Conservation (phyloP, 2,797 vertebrate species). For the Squalus acanthias region DNA sequence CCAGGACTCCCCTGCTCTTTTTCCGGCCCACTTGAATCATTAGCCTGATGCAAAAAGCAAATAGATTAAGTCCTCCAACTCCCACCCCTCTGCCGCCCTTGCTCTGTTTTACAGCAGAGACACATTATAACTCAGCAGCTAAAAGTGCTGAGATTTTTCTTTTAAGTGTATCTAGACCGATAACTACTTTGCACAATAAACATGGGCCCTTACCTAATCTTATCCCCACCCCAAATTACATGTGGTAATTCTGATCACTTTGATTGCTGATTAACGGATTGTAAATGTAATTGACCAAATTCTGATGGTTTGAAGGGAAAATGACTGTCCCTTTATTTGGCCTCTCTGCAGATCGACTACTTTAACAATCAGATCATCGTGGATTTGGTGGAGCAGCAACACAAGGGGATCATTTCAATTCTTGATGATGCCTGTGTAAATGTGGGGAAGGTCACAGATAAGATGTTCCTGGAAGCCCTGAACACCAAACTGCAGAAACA, state of each 20-base stretch:
- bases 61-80: neutral
- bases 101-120: neutral
- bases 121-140: neutral
- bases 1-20: neutral
- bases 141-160: neutral
- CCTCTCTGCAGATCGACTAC: slow-evolving; percentile 78
- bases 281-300: neutral
- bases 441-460: slow-evolving; percentile 91
- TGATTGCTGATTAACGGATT: neutral
- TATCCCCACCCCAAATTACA: neutral
- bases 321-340: neutral
- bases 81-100: neutral
- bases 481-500: slow-evolving; percentile 87
- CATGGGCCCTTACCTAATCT: neutral
- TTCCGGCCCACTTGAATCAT: neutral
- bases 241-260: neutral
- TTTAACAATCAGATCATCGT: slow-evolving; percentile 98
- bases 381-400: slow-evolving; percentile 94
- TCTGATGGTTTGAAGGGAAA: neutral
- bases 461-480: slow-evolving; percentile 90
- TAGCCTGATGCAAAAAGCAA: neutral
- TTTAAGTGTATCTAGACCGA: neutral
- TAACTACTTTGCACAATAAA: neutral
- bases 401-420: slow-evolving; percentile 90
- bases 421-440: slow-evolving; percentile 97